phyloP scores from a whole-genome alignment of 1,140 invertebrate genomes.

The Centruroides sculpturatus region DNA sequence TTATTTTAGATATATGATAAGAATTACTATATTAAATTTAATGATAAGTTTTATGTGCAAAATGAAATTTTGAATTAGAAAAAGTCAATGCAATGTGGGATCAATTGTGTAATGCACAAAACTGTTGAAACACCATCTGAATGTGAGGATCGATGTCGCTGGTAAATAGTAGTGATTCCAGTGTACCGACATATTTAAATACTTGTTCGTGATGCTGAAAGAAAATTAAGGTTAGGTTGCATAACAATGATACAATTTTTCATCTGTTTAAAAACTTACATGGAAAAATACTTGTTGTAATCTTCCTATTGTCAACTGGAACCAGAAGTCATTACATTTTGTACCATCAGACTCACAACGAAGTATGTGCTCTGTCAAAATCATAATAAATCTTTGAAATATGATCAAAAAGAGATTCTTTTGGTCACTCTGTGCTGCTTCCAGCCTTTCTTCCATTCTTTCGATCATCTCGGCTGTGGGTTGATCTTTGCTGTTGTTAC shows the following conservation, averaged over 20 bases:
- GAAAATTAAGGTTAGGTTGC: background rate
- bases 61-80: too few species aligned
- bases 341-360: slow-evolving; percentile 81
- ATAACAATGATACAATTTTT: background rate
- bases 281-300: slow-evolving; percentile 88
- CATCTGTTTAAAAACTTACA: slow-evolving; percentile 41
- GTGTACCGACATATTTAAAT: slow-evolving; percentile 85
- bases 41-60: too few species aligned
- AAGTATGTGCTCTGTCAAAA: slow-evolving; percentile 88
- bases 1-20: too few species aligned
- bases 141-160: slow-evolving; percentile 92
- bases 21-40: slow-evolving; percentile 33
- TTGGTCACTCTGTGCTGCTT: slow-evolving; percentile 86
- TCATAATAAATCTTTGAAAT: slow-evolving; percentile 94
- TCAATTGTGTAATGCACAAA: slow-evolving; percentile 48
- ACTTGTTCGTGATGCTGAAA: slow-evolving; percentile 89
- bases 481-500: slow-evolving; percentile 37
- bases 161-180: slow-evolving; percentile 90
- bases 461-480: slow-evolving; percentile 54
- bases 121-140: slow-evolving; percentile 93
- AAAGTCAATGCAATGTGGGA: too few species aligned
- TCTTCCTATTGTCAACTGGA: slow-evolving; percentile 86
- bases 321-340: slow-evolving; percentile 92
- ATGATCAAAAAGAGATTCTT: slow-evolving; percentile 95
- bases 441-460: slow-evolving; percentile 87